Evolutionary conservation across 2,888 invertebrate genomes (phyloP), one percentile per base, ranked within the genome.

Genomic region (Pristionchus mayeri): DNA sequence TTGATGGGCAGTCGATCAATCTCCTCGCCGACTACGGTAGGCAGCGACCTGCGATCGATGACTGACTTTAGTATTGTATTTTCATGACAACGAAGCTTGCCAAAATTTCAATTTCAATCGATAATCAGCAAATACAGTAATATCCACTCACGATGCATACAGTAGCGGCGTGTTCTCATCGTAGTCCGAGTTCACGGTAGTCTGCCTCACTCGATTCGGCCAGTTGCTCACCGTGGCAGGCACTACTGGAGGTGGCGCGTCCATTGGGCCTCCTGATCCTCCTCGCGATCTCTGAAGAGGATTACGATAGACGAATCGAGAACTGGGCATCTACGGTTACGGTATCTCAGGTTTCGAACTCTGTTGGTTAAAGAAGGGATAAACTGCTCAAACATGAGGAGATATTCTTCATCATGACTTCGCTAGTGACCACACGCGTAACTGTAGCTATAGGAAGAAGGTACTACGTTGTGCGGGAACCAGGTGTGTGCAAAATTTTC

Each of bases 1-100:
- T 54, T 37, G 34, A 54, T 40, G 0, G 80, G 80, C 0, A 80
- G 54, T 18, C 80, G 34, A 11, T 80, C 80, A 57, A 80, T 80
- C 40, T 80, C 80, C 57, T 80, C 80, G 1, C 80, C 80, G 80
- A 80, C 80, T 57, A 80, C 80, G 54, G 80, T 80, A 40, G 80
- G 80, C 80, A 80, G 57, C 37, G 80, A 80, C 27, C 80, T 80
- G 80, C 6, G 30, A 80, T 50, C 50, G 48, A 34, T 24, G 27
- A 63, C 18, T 63, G 11, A 63, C 34, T 34, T 34, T 63, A 13
- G 2, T 60, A 9, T 30, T 21, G 1, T 21, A 21, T 50, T 50
- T 50, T 50, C 50, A 50, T 18, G 3, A 11, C 37, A 40, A 27
- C n/a, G 60, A n/a, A 11, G n/a, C 60, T 30, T 30, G 71, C 71